Conservation (phyloP, 92 coral and sea anemone genomes). For the Zoanthus sansibaricus region DNA sequence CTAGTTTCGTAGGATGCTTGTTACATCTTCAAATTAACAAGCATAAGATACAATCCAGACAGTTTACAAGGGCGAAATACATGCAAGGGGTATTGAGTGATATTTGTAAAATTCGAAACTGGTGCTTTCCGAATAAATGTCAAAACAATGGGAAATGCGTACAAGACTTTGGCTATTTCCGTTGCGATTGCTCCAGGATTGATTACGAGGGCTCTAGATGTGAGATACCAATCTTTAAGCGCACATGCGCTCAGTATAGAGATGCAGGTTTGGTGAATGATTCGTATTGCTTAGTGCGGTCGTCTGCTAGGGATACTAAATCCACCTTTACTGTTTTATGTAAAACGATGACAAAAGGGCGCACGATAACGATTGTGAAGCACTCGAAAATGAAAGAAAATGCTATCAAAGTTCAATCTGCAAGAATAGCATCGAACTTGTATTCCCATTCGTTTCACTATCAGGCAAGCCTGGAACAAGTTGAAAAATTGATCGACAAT, state of each 20-base stretch:
- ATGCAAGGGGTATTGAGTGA: conserved; percentile 9
- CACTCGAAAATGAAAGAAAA: conserved; percentile 27
- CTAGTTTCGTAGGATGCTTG: conserved; percentile 49
- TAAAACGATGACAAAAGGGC: background rate
- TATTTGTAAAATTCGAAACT: background rate
- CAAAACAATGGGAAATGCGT: conserved; percentile 10
- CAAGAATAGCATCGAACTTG: background rate
- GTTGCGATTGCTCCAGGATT: conserved; percentile 26
- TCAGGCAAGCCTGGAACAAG: conserved; percentile 9
- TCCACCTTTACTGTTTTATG: conserved; percentile 12
- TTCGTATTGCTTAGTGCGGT: conserved; percentile 9
- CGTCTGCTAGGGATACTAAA: background rate
- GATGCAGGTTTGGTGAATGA: conserved; percentile 4
- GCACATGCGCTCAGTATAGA: conserved; percentile 26
- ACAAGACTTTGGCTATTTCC: background rate
- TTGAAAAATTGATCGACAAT: conserved; percentile 14
- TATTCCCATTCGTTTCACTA: conserved; percentile 28
- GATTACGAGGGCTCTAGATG: conserved; percentile 30
- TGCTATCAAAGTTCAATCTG: background rate
- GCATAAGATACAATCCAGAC: background rate
- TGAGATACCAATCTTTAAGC: conserved; percentile 12
- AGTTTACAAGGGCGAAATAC: conserved; percentile 7
- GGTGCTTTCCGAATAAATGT: conserved; percentile 33
- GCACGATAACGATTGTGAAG: conserved; percentile 30
- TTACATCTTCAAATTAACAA: conserved; percentile 20